Percentiles rank a stretch among this genome's conserved stretches.
These are phyloP conservation scores for Ascidia mentula DNA, from an alignment of 23 tunicate species.

Conservation along the genomic window DNA sequence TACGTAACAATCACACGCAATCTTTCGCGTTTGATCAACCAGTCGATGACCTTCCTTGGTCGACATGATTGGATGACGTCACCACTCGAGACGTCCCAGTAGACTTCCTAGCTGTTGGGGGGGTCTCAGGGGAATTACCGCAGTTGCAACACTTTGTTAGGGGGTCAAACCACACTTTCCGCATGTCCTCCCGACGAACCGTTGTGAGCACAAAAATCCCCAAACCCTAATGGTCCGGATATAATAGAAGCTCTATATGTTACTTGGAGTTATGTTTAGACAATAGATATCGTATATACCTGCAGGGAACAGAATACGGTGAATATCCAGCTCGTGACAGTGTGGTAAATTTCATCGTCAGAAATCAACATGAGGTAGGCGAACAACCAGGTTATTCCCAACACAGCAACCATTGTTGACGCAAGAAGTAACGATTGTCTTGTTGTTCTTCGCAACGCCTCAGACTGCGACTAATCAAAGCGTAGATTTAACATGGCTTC, in stretches of 20 bases:
- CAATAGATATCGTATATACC: background rate
- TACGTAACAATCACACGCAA: too few species aligned
- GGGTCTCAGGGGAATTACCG: background rate
- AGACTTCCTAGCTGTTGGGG: background rate
- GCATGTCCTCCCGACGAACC: slow-evolving; percentile 20
- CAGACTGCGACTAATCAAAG: background rate
- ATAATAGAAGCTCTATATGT: background rate
- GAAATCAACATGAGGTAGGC: slow-evolving; percentile 42
- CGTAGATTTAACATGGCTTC: too few species aligned
- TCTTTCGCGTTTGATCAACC: too few species aligned
- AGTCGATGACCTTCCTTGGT: background rate
- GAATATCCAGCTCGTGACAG: slow-evolving; percentile 50
- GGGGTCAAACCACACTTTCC: slow-evolving; percentile 20
- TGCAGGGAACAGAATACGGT: slow-evolving; percentile 28
- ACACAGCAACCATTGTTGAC: slow-evolving; percentile 29
- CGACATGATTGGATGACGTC: background rate
- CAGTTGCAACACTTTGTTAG: background rate
- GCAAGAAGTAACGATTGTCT: slow-evolving; percentile 14
- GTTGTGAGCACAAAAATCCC: slow-evolving; percentile 26
- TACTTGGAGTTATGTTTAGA: background rate
- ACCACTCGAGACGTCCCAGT: background rate
- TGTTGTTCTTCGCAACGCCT: background rate
- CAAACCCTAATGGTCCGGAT: background rate
- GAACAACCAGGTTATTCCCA: slow-evolving; percentile 52
- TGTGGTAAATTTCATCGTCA: background rate